Conservation (phyloP, 2,888 invertebrate genomes). For the Tenthredo distinguenda region DNA sequence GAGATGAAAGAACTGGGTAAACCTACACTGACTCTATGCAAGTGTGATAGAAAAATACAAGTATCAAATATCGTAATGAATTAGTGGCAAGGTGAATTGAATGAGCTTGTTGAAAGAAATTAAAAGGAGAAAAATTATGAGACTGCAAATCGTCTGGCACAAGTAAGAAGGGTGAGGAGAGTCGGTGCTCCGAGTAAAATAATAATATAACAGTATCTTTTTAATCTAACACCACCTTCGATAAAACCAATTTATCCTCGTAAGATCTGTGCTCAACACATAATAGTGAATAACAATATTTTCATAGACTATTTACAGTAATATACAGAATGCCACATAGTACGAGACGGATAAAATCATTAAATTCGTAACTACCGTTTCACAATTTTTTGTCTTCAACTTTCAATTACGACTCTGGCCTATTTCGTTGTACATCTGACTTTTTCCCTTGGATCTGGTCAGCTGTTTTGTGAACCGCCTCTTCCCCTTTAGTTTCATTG, state of each 20-base stretch:
- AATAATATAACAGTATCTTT: constrained; percentile 31
- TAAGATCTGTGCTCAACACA: constrained; percentile 64
- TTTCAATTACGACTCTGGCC: constrained; percentile 71
- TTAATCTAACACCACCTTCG: not conserved
- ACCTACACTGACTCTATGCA: constrained; percentile 15
- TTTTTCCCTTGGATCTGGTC: constrained; percentile 70
- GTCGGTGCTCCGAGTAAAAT: not conserved
- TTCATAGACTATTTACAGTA: constrained; percentile 49
- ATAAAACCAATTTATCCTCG: constrained; percentile 54
- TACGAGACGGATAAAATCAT: constrained; percentile 31
- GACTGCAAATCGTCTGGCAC: not conserved
- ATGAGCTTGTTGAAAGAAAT: not conserved
- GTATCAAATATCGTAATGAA: not conserved
- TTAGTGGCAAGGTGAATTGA: constrained; percentile 12
- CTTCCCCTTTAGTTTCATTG: constrained; percentile 60
- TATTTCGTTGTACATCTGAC: constrained; percentile 68
- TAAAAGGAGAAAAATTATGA: not conserved
- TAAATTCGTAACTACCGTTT: constrained; percentile 1
- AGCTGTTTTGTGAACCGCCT: constrained; percentile 61
- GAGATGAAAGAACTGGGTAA: not conserved
- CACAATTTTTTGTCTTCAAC: not conserved
- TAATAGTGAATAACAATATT: constrained; percentile 56
- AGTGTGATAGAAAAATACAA: constrained; percentile 20
- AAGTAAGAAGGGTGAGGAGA: not conserved
- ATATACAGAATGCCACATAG: constrained; percentile 50